These are phyloP conservation scores for Eurystomus glaucurus DNA, from an alignment of 2,797 vertebrate species.

Conservation along the genomic window DNA sequence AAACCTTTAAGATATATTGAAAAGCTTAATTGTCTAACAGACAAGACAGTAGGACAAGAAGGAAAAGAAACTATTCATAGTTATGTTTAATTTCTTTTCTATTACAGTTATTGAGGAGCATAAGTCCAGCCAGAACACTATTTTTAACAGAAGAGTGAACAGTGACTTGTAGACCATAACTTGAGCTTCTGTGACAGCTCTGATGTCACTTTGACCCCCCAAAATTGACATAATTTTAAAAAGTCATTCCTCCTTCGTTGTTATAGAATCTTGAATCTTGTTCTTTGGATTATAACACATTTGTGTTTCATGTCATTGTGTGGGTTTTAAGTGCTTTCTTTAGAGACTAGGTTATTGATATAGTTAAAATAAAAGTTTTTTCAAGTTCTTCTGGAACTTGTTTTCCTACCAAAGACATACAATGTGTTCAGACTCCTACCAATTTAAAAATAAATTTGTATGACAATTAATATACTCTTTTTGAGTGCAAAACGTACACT, in stretches of 20 bases:
- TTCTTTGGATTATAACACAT: not conserved
- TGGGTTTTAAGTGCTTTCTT: not conserved
- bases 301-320: not conserved
- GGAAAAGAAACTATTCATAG: not conserved
- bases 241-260: not conserved
- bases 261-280: not conserved
- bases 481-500: not conserved
- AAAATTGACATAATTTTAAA: not conserved
- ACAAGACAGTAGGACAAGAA: not conserved
- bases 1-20: not conserved
- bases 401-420: not conserved
- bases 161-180: not conserved
- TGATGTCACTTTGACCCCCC: slow-evolving; percentile 19
- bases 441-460: not conserved
- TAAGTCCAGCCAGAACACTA: not conserved
- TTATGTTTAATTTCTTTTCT: not conserved
- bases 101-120: not conserved
- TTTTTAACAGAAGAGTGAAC: not conserved
- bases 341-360: not conserved
- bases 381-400: not conserved
- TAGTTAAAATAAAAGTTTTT: not conserved
- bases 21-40: not conserved
- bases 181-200: not conserved
- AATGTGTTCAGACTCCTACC: not conserved
- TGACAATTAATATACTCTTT: not conserved